These are phyloP conservation scores for Tuberolachnus salignus DNA, from an alignment of 2,888 invertebrate species.

Conservation along the genomic window DNA sequence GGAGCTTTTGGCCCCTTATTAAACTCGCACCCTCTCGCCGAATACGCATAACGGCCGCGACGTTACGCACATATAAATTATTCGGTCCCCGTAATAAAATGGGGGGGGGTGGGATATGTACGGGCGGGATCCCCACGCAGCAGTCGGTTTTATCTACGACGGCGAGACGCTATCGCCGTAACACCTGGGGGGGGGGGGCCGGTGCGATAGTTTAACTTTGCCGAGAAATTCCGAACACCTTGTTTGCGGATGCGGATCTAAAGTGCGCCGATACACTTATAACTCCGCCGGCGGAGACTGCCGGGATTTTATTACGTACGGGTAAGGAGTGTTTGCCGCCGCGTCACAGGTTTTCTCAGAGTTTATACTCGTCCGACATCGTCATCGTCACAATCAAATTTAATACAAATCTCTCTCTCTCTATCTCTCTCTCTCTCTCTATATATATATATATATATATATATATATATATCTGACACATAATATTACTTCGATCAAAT, in stretches of 20 bases:
- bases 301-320: neutral
- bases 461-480: no score
- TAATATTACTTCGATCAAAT: no score
- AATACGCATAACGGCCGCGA: slow-evolving; percentile 47
- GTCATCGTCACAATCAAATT: no score
- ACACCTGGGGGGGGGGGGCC: slow-evolving; percentile 39
- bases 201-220: slow-evolving; percentile 30
- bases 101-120: slow-evolving; percentile 35
- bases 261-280: slow-evolving; percentile 33
- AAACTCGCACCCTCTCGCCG: slow-evolving; percentile 48
- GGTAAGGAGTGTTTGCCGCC: neutral
- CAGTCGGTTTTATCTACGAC: slow-evolving; percentile 36
- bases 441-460: no score
- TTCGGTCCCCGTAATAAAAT: slow-evolving; percentile 16
- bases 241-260: neutral
- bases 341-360: neutral
- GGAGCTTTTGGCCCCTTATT: slow-evolving; percentile 51
- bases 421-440: no score
- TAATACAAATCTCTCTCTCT: no score
- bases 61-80: slow-evolving; percentile 53
- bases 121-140: slow-evolving; percentile 38
- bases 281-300: neutral
- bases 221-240: slow-evolving; percentile 16
- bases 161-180: slow-evolving; percentile 17
- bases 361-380: no score